Evolutionary conservation across 2,113 vertebrate genomes (phyloP).

Genomic region (Indicator maculatus): DNA sequence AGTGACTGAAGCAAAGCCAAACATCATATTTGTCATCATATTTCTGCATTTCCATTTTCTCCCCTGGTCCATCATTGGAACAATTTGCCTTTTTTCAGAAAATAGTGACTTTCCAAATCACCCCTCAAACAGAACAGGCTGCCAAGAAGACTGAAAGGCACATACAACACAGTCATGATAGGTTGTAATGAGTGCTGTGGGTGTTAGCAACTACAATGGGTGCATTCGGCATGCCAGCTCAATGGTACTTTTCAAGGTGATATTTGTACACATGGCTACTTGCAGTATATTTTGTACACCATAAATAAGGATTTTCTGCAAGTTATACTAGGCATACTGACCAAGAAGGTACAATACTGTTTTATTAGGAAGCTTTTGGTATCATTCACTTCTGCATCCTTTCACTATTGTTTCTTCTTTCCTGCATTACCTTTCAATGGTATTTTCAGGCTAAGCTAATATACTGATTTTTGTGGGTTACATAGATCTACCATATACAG

Average conservation of each 20-base stretch:
- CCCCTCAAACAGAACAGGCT: neutral
- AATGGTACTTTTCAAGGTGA: neutral
- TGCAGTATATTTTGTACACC: neutral
- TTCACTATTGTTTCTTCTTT: neutral
- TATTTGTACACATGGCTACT: neutral
- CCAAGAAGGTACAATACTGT: neutral
- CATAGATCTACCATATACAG: neutral
- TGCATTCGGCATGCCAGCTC: neutral
- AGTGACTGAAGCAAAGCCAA: slow-evolving; percentile 39
- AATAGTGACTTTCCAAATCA: neutral
- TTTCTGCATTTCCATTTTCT: slow-evolving; percentile 30
- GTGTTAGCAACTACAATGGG: neutral
- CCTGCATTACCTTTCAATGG: neutral
- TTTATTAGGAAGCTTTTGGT: neutral
- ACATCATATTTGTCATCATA: neutral
- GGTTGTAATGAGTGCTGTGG: neutral
- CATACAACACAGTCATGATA: neutral
- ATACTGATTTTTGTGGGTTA: neutral
- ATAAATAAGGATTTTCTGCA: slow-evolving; percentile 3
- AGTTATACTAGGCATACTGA: neutral
- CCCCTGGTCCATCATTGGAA: neutral
- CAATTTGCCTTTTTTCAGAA: slow-evolving; percentile 38
- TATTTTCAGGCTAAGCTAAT: neutral
- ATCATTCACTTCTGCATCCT: neutral
- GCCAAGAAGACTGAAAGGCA: slow-evolving; percentile 21